Evolutionary conservation across 2,797 vertebrate species (phyloP).

Genomic region (Neomorphus geoffroyi): DNA sequence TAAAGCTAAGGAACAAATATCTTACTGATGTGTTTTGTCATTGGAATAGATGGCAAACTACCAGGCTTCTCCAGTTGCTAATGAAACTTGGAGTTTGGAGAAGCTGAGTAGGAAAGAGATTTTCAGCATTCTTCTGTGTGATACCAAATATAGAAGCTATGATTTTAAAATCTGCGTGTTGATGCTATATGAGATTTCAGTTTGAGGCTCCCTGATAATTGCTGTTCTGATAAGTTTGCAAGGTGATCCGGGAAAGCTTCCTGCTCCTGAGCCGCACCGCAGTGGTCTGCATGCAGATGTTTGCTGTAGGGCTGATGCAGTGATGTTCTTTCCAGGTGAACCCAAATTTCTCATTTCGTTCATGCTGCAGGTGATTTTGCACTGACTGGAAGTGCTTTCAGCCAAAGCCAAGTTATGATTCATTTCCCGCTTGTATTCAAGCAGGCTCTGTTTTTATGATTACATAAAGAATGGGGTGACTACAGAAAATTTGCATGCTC

Average conservation of each 20-base stretch:
- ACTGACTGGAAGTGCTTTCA: neutral
- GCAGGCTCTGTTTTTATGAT: neutral
- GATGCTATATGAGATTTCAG: too few species aligned
- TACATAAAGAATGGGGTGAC: neutral
- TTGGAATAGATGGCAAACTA: neutral
- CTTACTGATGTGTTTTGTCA: accelerated
- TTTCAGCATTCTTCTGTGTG: neutral
- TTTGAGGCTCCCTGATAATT: neutral
- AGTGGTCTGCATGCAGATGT: neutral
- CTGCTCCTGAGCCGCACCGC: neutral
- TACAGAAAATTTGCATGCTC: neutral
- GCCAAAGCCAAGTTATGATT: neutral
- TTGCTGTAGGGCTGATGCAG: too few species aligned
- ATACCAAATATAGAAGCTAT: neutral
- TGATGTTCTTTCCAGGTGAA: neutral
- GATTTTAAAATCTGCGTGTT: neutral
- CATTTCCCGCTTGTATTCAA: neutral
- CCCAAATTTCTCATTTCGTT: neutral
- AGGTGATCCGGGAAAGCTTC: neutral
- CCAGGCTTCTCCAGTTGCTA: neutral
- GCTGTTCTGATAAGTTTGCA: neutral
- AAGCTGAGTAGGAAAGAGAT: neutral
- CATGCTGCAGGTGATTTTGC: neutral
- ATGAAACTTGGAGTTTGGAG: neutral
- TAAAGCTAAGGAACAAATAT: neutral